A percentile compares a stretch with the other conserved stretches of the same genome.
Conservation (phyloP, 1,140 invertebrate species). For the Nasonia giraulti region DNA sequence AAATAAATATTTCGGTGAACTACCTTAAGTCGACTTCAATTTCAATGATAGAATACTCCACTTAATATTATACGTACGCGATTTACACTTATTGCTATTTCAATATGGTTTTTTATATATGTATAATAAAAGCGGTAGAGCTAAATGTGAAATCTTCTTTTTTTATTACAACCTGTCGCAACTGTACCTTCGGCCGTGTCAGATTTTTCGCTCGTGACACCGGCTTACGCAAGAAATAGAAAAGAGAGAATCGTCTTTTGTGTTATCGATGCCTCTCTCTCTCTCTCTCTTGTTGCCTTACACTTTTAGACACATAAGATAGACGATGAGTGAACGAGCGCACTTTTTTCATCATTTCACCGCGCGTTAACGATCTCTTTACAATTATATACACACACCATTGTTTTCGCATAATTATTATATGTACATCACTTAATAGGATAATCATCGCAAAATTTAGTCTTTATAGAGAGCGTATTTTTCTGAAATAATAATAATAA, state of each 20-base stretch:
- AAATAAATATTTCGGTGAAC: too few species aligned
- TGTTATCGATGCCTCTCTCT: background rate
- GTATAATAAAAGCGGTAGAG: background rate
- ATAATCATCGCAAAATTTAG: constrained; percentile 16
- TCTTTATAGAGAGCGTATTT: background rate
- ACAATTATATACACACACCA: constrained; percentile 51
- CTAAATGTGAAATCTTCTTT: background rate
- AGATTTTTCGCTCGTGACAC: constrained; percentile 14
- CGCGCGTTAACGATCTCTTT: constrained; percentile 43
- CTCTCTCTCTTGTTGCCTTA: background rate
- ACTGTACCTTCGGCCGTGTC: background rate
- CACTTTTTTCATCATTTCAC: background rate
- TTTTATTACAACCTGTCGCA: constrained; percentile 13
- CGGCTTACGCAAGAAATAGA: constrained; percentile 18
- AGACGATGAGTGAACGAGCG: constrained; percentile 17
- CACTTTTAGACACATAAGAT: constrained; percentile 21
- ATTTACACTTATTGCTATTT: constrained; percentile 46
- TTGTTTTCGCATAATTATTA: constrained; percentile 40
- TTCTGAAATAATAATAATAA: background rate
- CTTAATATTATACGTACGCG: constrained; percentile 10
- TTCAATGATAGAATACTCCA: constrained; percentile 34
- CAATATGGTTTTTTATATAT: background rate
- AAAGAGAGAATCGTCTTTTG: constrained; percentile 15
- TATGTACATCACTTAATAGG: constrained; percentile 37
- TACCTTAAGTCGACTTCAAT: constrained; percentile 1